Evolutionary conservation across 2,888 invertebrate genomes (phyloP), one percentile per base, ranked within the genome.

Genomic region (Ormyrus rosae): DNA sequence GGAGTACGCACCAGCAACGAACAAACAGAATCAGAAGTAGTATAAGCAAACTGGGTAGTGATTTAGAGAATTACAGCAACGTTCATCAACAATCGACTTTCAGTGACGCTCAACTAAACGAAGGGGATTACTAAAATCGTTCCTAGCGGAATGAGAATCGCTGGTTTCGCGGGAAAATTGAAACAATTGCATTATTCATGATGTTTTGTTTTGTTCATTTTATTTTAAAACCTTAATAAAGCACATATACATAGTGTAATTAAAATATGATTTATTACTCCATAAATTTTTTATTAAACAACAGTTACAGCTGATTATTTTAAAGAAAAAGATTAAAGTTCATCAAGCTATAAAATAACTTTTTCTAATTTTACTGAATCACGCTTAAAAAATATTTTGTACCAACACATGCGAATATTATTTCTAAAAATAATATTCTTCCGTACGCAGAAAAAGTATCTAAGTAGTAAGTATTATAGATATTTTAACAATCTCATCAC

Each of bases 121-220:
- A n/a, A 13, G 11, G 48, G 61, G 34, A 11, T 48, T 11, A 11
- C 45, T 46, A n/a, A n/a, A 53, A 55, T 64, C 10, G 45, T 70
- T 50, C 9, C 19, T 19, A 3, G 19, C 6, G n/a, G 7, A 63
- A 60, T 86, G 85, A 85, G 84, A 73, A 83, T 78, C 84, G 81
- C 85, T 84, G 81, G 19, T 63, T 71, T 70, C 76, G 86, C 87
- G 87, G 84, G 85, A 85, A 84, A 79, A 9, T 75, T 86, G 82
- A 65, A 84, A 85, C 60, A 13, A n/a, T 56, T 56, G 9, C 9
- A 7, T 56, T 6, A 64, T 64, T 48, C 5, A 50, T 48, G 0
- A 10, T 19, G 51, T 34, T 19, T n/a, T 5, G 51, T 13, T n/a
- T 13, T 51, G n/a, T 68, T 45, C 50, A 51, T 51, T 53, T 55